Evolutionary conservation across 2,888 invertebrate species (phyloP).

Genomic region (Lycocerus yunnanus): DNA sequence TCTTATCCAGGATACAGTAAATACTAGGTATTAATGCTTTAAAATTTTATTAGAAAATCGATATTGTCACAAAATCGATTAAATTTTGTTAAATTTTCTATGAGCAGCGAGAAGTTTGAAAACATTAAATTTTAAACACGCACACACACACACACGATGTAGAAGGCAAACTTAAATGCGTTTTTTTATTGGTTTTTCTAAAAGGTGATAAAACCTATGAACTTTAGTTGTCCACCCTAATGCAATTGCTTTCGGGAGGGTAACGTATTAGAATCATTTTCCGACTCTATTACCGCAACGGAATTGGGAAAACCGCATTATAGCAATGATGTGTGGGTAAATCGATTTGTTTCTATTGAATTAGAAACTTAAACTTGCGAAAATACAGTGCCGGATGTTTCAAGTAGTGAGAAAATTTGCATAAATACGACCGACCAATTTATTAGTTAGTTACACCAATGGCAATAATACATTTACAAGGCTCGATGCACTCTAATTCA

Average conservation of each 20-base stretch:
- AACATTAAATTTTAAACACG: neutral
- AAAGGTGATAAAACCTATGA: neutral
- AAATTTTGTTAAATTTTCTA: neutral
- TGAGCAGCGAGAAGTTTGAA: neutral
- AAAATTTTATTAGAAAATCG: neutral
- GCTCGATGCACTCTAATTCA: slow-evolving; percentile 53
- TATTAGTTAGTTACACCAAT: slow-evolving; percentile 46
- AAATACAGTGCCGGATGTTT: neutral
- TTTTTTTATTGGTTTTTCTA: neutral
- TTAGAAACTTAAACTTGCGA: neutral
- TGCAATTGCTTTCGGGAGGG: neutral
- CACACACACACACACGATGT: neutral
- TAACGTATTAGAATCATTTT: neutral
- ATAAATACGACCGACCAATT: slow-evolving; percentile 44
- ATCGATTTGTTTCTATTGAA: neutral
- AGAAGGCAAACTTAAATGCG: neutral
- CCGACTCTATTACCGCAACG: neutral
- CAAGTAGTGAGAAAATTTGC: slow-evolving; percentile 19
- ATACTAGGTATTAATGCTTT: too few relatives aligned
- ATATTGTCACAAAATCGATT: neutral
- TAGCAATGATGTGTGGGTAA: neutral
- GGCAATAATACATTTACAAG: slow-evolving; percentile 53
- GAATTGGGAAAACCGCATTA: neutral
- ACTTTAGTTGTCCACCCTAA: neutral
- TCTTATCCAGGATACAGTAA: too few relatives aligned